Evolutionary conservation across 2,113 vertebrate species (phyloP).

Genomic region (Orcinus orca): DNA sequence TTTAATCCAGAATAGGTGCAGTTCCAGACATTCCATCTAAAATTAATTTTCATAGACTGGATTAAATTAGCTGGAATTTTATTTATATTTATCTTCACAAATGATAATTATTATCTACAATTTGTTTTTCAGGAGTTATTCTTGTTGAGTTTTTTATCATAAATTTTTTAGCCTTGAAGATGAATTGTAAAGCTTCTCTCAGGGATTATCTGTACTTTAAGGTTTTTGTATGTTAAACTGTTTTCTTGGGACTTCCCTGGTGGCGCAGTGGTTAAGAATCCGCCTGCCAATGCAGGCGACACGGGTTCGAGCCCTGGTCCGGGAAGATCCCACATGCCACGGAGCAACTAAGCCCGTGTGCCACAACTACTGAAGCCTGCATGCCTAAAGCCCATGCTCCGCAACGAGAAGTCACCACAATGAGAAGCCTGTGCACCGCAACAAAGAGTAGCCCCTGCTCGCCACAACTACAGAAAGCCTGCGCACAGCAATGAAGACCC

Average conservation of each 20-base stretch:
- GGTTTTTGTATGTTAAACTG: not conserved
- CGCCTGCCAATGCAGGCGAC: too few relatives aligned
- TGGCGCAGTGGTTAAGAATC: too few relatives aligned
- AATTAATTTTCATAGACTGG: not conserved
- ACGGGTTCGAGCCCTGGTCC: too few relatives aligned
- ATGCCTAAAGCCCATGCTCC: too few relatives aligned
- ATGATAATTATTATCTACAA: not conserved
- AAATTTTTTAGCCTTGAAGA: conserved; percentile 39
- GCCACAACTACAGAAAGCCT: too few relatives aligned
- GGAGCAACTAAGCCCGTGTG: too few relatives aligned
- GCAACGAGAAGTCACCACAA: too few relatives aligned
- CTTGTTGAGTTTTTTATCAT: not conserved
- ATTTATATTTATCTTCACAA: not conserved
- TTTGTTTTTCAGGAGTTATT: not conserved
- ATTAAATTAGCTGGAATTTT: not conserved
- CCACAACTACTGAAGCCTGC: too few relatives aligned
- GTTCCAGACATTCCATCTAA: not conserved
- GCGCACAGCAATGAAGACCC: too few relatives aligned
- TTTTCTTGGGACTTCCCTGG: not conserved
- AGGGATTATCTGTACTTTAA: not conserved
- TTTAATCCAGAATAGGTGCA: not conserved
- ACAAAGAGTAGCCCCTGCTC: too few relatives aligned
- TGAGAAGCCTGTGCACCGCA: too few relatives aligned
- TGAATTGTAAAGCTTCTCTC: not conserved
- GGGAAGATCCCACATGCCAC: too few relatives aligned